phyloP scores from a whole-genome alignment of 2,797 vertebrate genomes.

The Neopelma chrysocephalum region DNA sequence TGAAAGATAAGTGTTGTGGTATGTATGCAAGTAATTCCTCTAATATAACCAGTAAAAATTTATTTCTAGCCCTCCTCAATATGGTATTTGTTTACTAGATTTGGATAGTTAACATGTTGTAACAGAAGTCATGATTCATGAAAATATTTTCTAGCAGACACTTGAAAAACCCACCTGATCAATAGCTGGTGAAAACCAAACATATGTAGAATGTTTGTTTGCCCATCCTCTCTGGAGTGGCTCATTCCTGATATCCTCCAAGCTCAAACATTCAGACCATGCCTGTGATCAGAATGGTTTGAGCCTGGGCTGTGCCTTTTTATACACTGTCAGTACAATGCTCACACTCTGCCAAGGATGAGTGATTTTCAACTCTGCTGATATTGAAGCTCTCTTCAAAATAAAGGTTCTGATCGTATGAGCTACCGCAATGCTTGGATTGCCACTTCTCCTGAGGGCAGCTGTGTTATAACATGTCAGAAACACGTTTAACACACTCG shows the following conservation, averaged over 20 bases:
- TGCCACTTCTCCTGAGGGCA: background rate
- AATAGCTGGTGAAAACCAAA: background rate
- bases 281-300: background rate
- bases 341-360: background rate
- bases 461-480: background rate
- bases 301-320: background rate
- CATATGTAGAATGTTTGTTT: background rate
- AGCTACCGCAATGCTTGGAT: background rate
- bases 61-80: background rate
- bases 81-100: background rate
- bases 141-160: background rate
- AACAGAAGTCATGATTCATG: background rate
- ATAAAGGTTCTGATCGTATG: background rate
- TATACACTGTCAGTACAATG: background rate
- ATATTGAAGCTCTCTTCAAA: background rate
- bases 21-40: background rate
- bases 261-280: background rate
- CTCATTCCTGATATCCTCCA: background rate
- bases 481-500: accelerated
- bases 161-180: background rate
- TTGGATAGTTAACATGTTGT: background rate
- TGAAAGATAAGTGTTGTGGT: background rate
- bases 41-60: background rate
- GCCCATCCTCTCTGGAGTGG: background rate
- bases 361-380: background rate